A percentile compares a stretch with the other conserved stretches of the same genome.
These are phyloP conservation scores for Corapipo altera DNA, from an alignment of 2,113 vertebrate species.

Conservation along the genomic window DNA sequence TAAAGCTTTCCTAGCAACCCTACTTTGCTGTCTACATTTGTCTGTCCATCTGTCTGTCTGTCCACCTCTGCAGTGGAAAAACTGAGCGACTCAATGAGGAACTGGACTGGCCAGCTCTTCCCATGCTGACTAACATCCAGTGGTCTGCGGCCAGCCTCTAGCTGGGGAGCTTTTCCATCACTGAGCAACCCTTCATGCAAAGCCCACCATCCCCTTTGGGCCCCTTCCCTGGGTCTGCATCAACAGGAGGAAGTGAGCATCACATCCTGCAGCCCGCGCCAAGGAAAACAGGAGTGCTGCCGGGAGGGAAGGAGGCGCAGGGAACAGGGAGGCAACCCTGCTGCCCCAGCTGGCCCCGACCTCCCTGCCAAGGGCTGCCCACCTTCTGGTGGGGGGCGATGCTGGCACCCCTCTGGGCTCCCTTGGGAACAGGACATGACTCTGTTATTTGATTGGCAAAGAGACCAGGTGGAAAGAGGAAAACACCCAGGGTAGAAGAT, in stretches of 20 bases:
- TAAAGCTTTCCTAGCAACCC: constrained; percentile 73
- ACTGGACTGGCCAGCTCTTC: background rate
- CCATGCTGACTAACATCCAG: background rate
- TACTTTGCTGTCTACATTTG: background rate
- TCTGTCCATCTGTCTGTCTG: background rate
- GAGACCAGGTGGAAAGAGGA: background rate
- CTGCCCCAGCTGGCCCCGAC: background rate
- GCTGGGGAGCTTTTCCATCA: background rate
- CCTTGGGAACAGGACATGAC: background rate
- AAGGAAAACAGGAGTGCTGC: constrained; percentile 40
- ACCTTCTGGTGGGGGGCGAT: background rate
- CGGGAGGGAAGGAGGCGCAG: background rate
- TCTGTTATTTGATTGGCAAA: background rate
- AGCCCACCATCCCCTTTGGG: constrained; percentile 9
- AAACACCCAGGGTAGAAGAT: background rate
- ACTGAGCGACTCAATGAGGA: background rate
- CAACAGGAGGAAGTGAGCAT: constrained; percentile 46
- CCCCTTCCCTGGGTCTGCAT: constrained; percentile 22
- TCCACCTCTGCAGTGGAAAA: constrained; percentile 12
- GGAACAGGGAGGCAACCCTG: background rate
- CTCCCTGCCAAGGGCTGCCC: background rate
- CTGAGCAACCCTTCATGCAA: background rate
- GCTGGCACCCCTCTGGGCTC: background rate
- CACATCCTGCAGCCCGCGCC: constrained; percentile 3
- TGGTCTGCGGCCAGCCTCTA: background rate